phyloP scores from a whole-genome alignment of 2,113 vertebrate species.

The Riparia riparia region DNA sequence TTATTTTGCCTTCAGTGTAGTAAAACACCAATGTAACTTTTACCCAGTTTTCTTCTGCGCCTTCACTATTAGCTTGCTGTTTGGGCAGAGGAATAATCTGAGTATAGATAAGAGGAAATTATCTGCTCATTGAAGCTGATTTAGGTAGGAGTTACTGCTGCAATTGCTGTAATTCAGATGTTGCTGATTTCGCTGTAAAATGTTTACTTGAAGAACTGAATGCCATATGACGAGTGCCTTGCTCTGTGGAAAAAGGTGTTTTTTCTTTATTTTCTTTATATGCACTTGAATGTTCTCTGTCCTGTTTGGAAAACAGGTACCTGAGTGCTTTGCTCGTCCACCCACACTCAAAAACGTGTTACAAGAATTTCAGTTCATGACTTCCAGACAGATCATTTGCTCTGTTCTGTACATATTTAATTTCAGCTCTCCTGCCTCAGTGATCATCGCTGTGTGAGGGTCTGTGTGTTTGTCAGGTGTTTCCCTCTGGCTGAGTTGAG shows the following conservation, averaged over 20 bases:
- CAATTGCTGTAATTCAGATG: not conserved
- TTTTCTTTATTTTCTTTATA: not conserved
- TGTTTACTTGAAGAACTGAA: not conserved
- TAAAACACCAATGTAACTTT: not conserved
- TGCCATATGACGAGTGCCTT: not conserved
- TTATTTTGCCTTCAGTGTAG: not conserved
- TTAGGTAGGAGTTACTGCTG: not conserved
- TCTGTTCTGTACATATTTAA: rapidly evolving
- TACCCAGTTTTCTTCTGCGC: not conserved
- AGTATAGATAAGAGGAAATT: not conserved
- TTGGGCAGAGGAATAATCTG: not conserved
- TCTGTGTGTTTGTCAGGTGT: not conserved
- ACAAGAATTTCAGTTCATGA: not conserved
- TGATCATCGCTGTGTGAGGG: not conserved
- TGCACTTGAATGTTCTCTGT: not conserved
- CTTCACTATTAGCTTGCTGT: not conserved
- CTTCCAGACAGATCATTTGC: not conserved
- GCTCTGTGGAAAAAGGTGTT: not conserved
- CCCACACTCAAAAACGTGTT: not conserved
- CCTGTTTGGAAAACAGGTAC: not conserved
- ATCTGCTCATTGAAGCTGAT: not conserved
- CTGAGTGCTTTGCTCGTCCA: not conserved
- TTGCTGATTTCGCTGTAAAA: not conserved
- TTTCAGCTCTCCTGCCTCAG: not conserved
- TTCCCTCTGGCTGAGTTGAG: not conserved